Base-by-base conservation (phyloP, 2,888 invertebrate species). In the Trichacis sp. region DNA sequence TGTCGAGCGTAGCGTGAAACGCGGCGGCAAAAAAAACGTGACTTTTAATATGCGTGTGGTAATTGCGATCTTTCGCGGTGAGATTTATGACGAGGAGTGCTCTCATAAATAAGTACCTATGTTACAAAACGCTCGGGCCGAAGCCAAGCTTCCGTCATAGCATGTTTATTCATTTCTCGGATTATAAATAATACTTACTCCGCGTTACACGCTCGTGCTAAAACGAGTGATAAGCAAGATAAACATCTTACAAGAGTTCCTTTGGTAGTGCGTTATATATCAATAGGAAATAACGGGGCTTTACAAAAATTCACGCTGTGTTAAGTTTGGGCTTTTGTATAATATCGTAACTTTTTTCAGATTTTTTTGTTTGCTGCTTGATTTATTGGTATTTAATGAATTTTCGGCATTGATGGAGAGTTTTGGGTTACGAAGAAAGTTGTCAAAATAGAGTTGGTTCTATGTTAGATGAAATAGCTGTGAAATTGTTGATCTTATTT, bases 21-120 rank as follows among this genome's bases (percentile, higher is more conserved):
- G 15, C n/a, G 29, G 17, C 14, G 29, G 6, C 6, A 42, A 40
- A 51, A 52, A 52, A 72, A 72, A 75, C 71, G 72, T 72, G 71
- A 73, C 77, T 74, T 78, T 80, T 79, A 82, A 81, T 81, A 77
- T 73, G 73, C 73, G 72, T 72, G 75, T 70, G 73, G 77, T 81
- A 81, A 81, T 81, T 79, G 76, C 77, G 73, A 76, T 78, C 76
- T 75, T 76, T 73, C 76, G 70, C 57, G 64, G 69, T 71, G 72
- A 76, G 79, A 81, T 81, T 81, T 80, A 81, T 76, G 77, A 74
- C 75, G 72, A 53, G 67, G 55, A 60, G 65, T 67, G 69, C 69
- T 65, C 71, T 70, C 64, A 72, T 72, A 71, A 80, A 78, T 79
- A 79, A 81, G 73, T 77, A 62, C 68, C 73, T 73, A 56, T 67